Percentiles rank a stretch among this genome's conserved stretches.
Conservation (phyloP, 2,888 invertebrate genomes). For the Limnephilus marmoratus region DNA sequence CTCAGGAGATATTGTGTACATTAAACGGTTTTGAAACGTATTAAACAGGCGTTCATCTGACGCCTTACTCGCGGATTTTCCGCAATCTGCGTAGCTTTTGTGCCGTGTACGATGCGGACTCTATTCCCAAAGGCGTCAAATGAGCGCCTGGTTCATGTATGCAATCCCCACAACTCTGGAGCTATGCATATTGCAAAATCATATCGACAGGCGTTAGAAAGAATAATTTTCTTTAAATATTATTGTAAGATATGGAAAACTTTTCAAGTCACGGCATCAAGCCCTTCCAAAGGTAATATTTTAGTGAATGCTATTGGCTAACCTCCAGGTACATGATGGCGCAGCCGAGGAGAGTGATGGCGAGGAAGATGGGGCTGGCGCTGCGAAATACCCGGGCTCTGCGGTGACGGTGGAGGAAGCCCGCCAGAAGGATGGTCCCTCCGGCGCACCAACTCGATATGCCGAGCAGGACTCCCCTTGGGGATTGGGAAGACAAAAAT, state of each 20-base stretch:
- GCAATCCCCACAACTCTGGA: not conserved
- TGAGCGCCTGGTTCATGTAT: not conserved
- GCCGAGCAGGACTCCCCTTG: conserved; percentile 86
- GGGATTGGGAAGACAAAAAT: conserved; percentile 58
- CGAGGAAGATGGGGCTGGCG: conserved; percentile 94
- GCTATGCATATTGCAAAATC: not conserved
- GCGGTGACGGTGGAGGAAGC: conserved; percentile 89
- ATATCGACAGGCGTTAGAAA: not conserved
- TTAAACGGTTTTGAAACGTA: too few species aligned
- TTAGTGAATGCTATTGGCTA: conserved; percentile 65
- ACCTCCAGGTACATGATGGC: conserved; percentile 96
- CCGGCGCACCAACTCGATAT: conserved; percentile 89
- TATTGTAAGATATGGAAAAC: not conserved
- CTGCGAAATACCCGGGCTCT: conserved; percentile 94
- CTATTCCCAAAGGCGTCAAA: not conserved
- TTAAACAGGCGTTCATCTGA: not conserved
- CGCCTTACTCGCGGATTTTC: not conserved
- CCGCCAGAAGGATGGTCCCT: conserved; percentile 85
- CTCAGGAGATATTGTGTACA: not conserved
- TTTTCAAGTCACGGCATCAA: not conserved
- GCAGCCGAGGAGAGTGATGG: conserved; percentile 92
- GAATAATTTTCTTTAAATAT: not conserved
- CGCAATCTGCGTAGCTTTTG: not conserved
- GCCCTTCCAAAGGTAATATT: not conserved
- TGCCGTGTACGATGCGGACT: not conserved